Evolutionary conservation across 2,888 invertebrate genomes (phyloP), one percentile per base, ranked within the genome.

Genomic region (Dione juno): DNA sequence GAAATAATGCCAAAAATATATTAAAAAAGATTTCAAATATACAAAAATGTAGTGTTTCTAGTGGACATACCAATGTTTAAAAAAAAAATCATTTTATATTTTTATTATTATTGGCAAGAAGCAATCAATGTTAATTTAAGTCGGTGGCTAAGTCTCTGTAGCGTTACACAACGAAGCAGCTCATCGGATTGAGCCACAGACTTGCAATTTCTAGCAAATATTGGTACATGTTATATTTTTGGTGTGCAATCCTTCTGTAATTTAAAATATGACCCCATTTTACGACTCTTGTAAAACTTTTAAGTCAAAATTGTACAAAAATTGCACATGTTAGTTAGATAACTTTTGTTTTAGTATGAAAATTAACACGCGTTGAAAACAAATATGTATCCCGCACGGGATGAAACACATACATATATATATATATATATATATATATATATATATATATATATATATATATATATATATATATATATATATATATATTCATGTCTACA

Each of bases 141-240:
- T 16, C 8, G 40, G 13, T 40, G 28, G 54, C 50, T 48, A 13
- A 68, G 43, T 66, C 54, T 66, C 57, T 16, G 10, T 16, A 35
- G 66, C 6, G 53, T 73, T 71, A 73, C 69, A 63, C 69, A 71
- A 74, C 59, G 45, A 67, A 69, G 54, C 74, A 69, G 59, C 65
- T 74, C 71, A 69, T 72, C 67, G 54, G 74, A 74, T 72, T 74
- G 66, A 54, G 58, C 66, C 71, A 69, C 65, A 69, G 58, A 67
- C 67, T 57, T 70, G 67, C 67, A 70, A 63, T 63, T 50, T 71
- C 45, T 52, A 59, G 5, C 57, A 41, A 45, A 59, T 54, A 57
- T 67, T 57, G 52, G 52, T 64, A 68, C 68, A 61, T 70, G 28
- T 41, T 43, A 35, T 52, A 71, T 53, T 63, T 71, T 48, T 71